Percentiles rank a stretch among this genome's conserved stretches.
phyloP scores from a whole-genome alignment of 2,888 invertebrate species.

The Teinopalpus imperialis region DNA sequence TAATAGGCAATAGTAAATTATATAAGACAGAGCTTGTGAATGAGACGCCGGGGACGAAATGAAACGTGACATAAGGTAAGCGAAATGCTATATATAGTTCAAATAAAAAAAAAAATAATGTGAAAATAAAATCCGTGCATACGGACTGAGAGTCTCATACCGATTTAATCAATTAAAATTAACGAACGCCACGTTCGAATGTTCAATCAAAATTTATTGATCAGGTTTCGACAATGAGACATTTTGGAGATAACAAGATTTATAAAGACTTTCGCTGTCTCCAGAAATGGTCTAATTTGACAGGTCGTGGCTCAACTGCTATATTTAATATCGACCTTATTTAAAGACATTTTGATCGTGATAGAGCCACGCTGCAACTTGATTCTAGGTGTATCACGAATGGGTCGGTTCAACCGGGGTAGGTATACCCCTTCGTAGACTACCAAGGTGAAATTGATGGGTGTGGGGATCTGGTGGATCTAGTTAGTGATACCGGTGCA shows the following conservation, averaged over 20 bases:
- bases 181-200: constrained; percentile 31
- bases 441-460: too few relatives aligned
- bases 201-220: constrained; percentile 38
- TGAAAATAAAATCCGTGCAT: constrained; percentile 37
- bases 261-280: constrained; percentile 67
- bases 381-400: too few relatives aligned
- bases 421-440: too few relatives aligned
- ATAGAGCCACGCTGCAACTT: too few relatives aligned
- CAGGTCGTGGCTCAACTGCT: constrained; percentile 27
- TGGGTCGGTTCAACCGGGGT: too few relatives aligned
- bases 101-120: constrained; percentile 29
- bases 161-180: constrained; percentile 39
- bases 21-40: neutral
- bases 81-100: neutral
- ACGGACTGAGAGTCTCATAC: constrained; percentile 26
- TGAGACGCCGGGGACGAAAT: neutral
- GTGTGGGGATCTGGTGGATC: too few relatives aligned
- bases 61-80: neutral
- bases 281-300: constrained; percentile 67
- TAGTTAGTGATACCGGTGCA: too few relatives aligned
- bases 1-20: too few relatives aligned
- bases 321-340: neutral
- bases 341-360: neutral
- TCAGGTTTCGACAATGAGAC: constrained; percentile 47
- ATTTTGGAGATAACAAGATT: constrained; percentile 51